Base-by-base conservation (phyloP, 2,113 vertebrate genomes). In the Xiphias gladius region DNA sequence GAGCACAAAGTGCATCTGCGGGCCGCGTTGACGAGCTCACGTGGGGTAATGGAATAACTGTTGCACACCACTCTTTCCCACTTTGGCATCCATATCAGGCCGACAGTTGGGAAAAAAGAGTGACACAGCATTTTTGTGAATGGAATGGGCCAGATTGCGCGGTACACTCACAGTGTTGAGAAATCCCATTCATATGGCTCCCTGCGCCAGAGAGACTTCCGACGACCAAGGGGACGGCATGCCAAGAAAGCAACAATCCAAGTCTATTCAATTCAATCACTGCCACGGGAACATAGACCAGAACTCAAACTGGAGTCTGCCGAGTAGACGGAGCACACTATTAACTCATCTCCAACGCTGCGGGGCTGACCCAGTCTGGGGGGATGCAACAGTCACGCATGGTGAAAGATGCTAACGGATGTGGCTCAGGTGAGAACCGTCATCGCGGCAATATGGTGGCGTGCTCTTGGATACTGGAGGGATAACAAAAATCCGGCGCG, bases 51-150 rank as follows among this genome's bases (percentile, higher is more conserved):
- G 83, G 71, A 30, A 57, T 83, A 83, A 74, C 76, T 79, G 84
- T 76, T 88, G 85, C 68, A 0, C 22, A 30, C 65, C 12, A 14
- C 74, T 79, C 55, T 67, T 75, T 58, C 67, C 74, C 65, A 57
- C 73, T 79, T 79, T 88, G 88, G 81, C 83, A 88, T 81, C 70
- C 39, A 3, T 57, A 69, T 61, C 73, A 46, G 46, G 69, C 9
- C 41, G 80, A 85, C 91, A 91, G 91, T 87, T 89, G 83, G 89
- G 22, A 11, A 82, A 84, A 77, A n/a, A n/a, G 74, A 35, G 69
- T 75, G 86, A 88, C 59, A 32, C 72, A 52, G 80, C 82, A 7
- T 85, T 84, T 93, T 92, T 92, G 55, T 94, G 91, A 92, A 93
- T 92, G 91, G 81, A 85, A 73, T 1, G 24, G 61, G 41, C 74